Evolutionary conservation across 1,140 invertebrate species (phyloP), one percentile per base, ranked within the genome.

Genomic region (Zaprionus kolodkinae): DNA sequence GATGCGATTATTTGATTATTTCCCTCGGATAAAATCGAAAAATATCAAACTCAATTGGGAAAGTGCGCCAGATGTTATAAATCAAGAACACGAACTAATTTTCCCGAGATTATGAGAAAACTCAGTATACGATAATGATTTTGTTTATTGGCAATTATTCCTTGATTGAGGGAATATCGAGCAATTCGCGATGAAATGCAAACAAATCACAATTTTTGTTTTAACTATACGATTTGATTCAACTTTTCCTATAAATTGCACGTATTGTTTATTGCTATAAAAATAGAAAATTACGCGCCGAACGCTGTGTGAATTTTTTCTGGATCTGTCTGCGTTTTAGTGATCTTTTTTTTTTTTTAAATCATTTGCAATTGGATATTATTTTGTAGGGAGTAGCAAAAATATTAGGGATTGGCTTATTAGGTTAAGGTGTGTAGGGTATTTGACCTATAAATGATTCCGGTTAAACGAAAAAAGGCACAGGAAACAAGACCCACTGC

Each of bases 391-490:
- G 45, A 50, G 17, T 50, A 50, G 17, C 10, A 25, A 45, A 25
- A 25, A 21, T 2, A 25, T 50, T 12, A 25, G 10, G 4, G 45
- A 5, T 50, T 17, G 45, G 45, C 4, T 50, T 50, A 21, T 50
- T 25, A 6, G 17, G 45, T 25, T 50, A 25, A 50, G 17, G 21
- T 12, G 45, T 50, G 15, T 25, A 59, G 66, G 61, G 76, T 65
- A 75, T 77, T 82, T 89, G 85, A 89, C 85, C 85, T 78, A 89
- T 89, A 89, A 89, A 83, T 73, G 79, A 79, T 30, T 33, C 27
- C 21, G n/a, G 21, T 30, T 30, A 13, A 27, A 7, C 7, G 3
- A 33, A 55, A 27, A 30, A 25, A n/a, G n/a, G n/a, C 40, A 7
- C 13, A 43, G 40, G 40, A 43, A 43, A 15, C 40, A 15, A n/a